Percentiles rank a stretch among this genome's conserved stretches.
phyloP scores from a whole-genome alignment of 2,888 invertebrate species.

The Biston stratarius region DNA sequence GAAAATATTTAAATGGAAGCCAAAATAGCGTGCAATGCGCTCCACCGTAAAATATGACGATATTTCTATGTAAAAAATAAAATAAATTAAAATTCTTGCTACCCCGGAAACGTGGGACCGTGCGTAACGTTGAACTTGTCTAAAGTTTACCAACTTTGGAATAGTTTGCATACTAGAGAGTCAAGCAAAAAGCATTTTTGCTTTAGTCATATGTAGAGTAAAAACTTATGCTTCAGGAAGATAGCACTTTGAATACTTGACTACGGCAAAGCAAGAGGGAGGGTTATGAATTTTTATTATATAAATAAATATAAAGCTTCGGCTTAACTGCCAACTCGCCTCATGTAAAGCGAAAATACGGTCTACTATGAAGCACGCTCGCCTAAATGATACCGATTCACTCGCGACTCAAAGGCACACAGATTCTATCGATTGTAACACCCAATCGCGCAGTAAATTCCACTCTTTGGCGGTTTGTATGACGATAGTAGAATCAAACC shows the following conservation, averaged over 20 bases:
- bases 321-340: no score
- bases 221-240: background rate
- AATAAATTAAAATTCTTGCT: constrained; percentile 72
- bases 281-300: no score
- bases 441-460: no score
- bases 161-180: constrained; percentile 59
- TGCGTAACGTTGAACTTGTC: constrained; percentile 72
- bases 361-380: no score
- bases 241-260: background rate
- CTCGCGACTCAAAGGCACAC: no score
- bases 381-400: no score
- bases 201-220: background rate
- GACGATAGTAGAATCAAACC: no score
- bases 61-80: constrained; percentile 65
- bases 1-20: constrained; percentile 85
- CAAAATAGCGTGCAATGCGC: constrained; percentile 76
- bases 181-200: constrained; percentile 21
- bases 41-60: constrained; percentile 79
- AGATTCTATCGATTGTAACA: no score
- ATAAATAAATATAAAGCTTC: no score
- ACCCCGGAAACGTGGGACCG: constrained; percentile 70
- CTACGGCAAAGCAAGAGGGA: no score
- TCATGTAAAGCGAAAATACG: no score
- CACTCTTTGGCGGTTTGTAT: no score
- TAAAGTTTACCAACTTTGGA: constrained; percentile 67